Percentiles rank a stretch among this genome's conserved stretches.
Conservation (phyloP, 2,113 vertebrate species). For the Fukomys damarensis region DNA sequence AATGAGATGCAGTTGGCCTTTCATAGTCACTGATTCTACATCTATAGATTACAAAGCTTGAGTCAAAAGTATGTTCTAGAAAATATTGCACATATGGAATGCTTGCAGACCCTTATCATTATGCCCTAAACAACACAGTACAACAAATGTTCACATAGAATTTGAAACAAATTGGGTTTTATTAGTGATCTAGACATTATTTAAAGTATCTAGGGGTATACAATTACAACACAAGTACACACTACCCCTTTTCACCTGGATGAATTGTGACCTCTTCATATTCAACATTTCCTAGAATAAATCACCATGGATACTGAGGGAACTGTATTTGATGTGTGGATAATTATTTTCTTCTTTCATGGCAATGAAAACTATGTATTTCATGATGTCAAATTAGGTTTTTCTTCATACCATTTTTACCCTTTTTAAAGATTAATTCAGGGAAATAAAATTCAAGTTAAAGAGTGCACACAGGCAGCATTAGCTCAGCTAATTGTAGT, state of each 20-base stretch:
- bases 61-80: background rate
- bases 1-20: background rate
- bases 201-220: background rate
- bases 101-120: background rate
- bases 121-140: background rate
- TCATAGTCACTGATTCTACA: background rate
- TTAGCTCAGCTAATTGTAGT: background rate
- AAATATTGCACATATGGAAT: background rate
- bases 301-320: too few species aligned
- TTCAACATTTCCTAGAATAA: background rate
- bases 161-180: background rate
- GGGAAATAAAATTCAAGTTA: background rate
- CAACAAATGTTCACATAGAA: background rate
- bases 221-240: fast-evolving
- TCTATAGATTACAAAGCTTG: background rate
- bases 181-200: background rate
- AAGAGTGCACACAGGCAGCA: background rate
- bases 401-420: background rate
- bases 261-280: too few species aligned
- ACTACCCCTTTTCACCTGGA: background rate
- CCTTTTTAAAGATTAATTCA: background rate
- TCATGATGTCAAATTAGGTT: background rate
- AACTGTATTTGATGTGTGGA: background rate
- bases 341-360: background rate
- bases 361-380: background rate